phyloP scores from a whole-genome alignment of 2,113 vertebrate genomes.

The Hylia prasina region DNA sequence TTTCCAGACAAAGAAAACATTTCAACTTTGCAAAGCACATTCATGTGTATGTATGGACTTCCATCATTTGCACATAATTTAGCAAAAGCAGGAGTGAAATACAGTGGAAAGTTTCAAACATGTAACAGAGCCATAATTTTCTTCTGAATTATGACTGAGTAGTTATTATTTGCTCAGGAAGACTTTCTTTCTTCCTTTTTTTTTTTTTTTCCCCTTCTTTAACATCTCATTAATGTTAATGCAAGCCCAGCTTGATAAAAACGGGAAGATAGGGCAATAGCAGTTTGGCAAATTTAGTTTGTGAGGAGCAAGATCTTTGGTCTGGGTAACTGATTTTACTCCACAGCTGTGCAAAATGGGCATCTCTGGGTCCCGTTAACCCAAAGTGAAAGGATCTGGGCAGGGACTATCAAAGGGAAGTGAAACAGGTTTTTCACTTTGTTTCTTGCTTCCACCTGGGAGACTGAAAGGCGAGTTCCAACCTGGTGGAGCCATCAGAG shows the following conservation, averaged over 20 bases:
- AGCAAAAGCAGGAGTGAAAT: constrained; percentile 7
- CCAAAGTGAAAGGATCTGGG: neutral
- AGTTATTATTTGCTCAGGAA: constrained; percentile 50
- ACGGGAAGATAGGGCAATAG: constrained; percentile 18
- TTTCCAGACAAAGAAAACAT: constrained; percentile 63
- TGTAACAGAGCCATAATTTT: constrained; percentile 30
- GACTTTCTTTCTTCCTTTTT: neutral
- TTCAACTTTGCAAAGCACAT: constrained; percentile 17
- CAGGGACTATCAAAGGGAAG: neutral
- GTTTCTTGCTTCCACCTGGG: neutral
- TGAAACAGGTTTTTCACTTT: neutral
- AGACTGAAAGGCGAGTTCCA: neutral
- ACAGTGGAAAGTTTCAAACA: neutral
- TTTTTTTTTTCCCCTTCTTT: neutral
- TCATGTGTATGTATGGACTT: constrained; percentile 29
- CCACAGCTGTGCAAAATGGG: neutral
- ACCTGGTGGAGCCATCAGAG: neutral
- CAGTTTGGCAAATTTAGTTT: constrained; percentile 41
- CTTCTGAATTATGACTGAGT: constrained; percentile 32
- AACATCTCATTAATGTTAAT: constrained; percentile 62
- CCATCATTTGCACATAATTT: constrained; percentile 38
- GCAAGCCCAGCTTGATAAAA: constrained; percentile 2
- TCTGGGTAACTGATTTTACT: neutral
- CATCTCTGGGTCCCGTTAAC: neutral
- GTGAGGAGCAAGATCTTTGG: neutral